These are phyloP conservation scores for Crenichthys baileyi DNA, from an alignment of 2,797 vertebrate genomes.

Conservation along the genomic window DNA sequence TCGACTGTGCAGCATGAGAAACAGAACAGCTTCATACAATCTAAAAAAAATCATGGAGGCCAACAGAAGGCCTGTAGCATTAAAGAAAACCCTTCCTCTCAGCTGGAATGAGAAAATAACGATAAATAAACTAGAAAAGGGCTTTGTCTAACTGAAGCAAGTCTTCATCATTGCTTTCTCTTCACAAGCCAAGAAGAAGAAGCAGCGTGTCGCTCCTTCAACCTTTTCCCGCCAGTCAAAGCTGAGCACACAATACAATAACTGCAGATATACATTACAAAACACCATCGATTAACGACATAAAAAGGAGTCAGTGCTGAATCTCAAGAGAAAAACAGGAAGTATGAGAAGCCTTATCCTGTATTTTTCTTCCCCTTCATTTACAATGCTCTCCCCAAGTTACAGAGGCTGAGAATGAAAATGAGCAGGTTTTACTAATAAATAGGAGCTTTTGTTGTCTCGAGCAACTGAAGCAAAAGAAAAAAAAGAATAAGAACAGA, in stretches of 20 bases:
- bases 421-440: neutral
- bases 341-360: neutral
- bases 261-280: constrained; percentile 54
- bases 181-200: constrained; percentile 12
- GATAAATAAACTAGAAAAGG: constrained; percentile 22
- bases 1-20: constrained; percentile 66
- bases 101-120: constrained; percentile 14
- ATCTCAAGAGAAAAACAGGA: constrained; percentile 20
- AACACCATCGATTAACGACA: constrained; percentile 41
- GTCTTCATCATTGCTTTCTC: constrained; percentile 32
- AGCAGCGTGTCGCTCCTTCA: neutral
- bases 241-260: constrained; percentile 35
- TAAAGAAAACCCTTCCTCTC: constrained; percentile 24
- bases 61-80: neutral
- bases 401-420: constrained; percentile 7
- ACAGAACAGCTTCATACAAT: constrained; percentile 58
- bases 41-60: constrained; percentile 47
- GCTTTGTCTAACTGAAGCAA: constrained; percentile 40
- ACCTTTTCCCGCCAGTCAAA: constrained; percentile 4
- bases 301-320: constrained; percentile 31
- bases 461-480: neutral
- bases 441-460: constrained; percentile 1
- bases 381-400: neutral
- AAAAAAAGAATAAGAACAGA: neutral
- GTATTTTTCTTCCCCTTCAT: constrained; percentile 9